These are phyloP conservation scores for Cosmia trapezina DNA, from an alignment of 2,888 invertebrate genomes.

Conservation along the genomic window DNA sequence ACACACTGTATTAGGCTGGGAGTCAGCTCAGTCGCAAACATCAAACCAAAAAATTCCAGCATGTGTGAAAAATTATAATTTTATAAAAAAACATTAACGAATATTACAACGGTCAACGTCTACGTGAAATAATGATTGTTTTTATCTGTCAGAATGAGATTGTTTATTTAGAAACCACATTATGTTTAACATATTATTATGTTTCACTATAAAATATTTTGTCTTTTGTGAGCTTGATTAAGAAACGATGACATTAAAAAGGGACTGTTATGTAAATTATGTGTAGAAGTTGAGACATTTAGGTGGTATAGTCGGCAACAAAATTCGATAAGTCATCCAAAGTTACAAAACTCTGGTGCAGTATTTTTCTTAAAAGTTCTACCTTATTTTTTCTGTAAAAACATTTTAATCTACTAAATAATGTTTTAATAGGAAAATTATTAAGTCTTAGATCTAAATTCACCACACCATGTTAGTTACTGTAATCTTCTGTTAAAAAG, in stretches of 20 bases:
- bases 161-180: slow-evolving; percentile 50
- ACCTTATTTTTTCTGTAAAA: slow-evolving; percentile 7
- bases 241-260: slow-evolving; percentile 58
- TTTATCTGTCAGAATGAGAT: slow-evolving; percentile 54
- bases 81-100: slow-evolving; percentile 23
- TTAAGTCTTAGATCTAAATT: background rate
- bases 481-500: too few relatives aligned
- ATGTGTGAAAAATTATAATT: background rate
- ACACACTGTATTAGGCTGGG: too few relatives aligned
- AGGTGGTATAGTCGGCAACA: slow-evolving; percentile 12
- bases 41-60: rapidly evolving
- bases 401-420: background rate
- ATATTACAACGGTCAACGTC: slow-evolving; percentile 22
- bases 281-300: slow-evolving; percentile 35
- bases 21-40: background rate
- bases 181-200: slow-evolving; percentile 50
- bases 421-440: background rate
- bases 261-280: slow-evolving; percentile 58
- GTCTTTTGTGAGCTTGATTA: slow-evolving; percentile 48
- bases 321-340: background rate
- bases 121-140: slow-evolving; percentile 42
- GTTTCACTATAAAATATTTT: slow-evolving; percentile 49
- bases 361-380: background rate
- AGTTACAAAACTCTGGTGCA: background rate
- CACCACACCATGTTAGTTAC: too few relatives aligned